Conservation (phyloP, 2,113 vertebrate genomes). For the Toxostoma redivivum region DNA sequence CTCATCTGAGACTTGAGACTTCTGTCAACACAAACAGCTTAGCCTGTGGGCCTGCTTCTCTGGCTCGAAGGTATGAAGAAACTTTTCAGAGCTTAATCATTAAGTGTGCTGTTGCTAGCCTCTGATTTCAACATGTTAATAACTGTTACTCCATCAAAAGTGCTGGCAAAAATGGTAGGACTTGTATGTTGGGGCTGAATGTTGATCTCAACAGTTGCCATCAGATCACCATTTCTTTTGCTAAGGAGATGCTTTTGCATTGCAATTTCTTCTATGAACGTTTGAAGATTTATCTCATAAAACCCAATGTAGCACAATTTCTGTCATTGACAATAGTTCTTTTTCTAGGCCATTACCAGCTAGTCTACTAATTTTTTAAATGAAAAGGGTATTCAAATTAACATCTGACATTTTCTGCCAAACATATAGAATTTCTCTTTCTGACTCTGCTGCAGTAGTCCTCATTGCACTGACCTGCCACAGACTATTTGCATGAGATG, state of each 20-base stretch:
- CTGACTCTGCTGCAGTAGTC: not conserved
- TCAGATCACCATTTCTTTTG: not conserved
- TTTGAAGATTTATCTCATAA: not conserved
- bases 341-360: not conserved
- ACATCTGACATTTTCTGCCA: not conserved
- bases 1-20: not conserved
- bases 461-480: not conserved
- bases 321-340: not conserved
- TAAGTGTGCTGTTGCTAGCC: not conserved
- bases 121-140: not conserved
- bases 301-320: not conserved
- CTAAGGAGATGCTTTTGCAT: not conserved
- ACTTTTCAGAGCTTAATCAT: not conserved
- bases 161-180: not conserved
- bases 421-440: not conserved
- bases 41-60: not conserved
- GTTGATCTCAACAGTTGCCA: not conserved
- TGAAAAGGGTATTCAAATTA: not conserved
- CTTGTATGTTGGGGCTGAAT: not conserved
- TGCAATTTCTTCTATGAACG: not conserved
- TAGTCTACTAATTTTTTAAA: not conserved
- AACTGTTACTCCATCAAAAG: not conserved
- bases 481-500: not conserved
- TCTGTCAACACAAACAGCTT: not conserved
- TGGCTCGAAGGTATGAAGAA: not conserved